Base-by-base conservation (phyloP, 2,888 invertebrate genomes). In the Drepanosiphum platanoidis region DNA sequence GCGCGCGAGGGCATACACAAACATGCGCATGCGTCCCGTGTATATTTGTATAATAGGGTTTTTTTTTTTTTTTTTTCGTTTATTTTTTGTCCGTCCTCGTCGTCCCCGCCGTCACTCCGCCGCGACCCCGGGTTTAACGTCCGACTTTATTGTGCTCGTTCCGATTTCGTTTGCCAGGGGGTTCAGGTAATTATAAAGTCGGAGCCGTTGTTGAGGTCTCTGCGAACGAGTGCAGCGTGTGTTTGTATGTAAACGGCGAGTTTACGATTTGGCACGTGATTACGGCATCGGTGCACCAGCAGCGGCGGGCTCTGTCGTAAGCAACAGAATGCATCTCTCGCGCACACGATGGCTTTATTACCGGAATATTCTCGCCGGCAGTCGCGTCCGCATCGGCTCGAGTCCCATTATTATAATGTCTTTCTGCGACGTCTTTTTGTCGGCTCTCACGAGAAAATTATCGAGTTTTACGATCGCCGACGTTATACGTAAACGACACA, bases 201-300 rank as follows among this genome's bases (percentile, higher is more conserved):
- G 27, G 72, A 72, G 39, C 61, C 36, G 27, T 30, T 30, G 52
- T 70, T 58, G 9, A 36, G 27, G 52, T 39, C 39, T 72, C n/a
- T 8, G 39, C 18, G 22, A 36, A 13, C n/a, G 34, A 61, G 22
- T 11, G 34, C 11, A n/a, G 13, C n/a, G 27, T 27, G n/a, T 36
- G 52, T 52, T 27, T 61, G 36, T 70, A 32, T 58, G 18, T 32
- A 72, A 68, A 61, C 18, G 82, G 30, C n/a, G 64, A 72, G 72
- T 82, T 82, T 82, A 82, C 72, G 82, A 82, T 82, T 82, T 82
- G 42, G 82, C 72, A 52, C 61, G 61, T 42, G 71, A 72, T 82
- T 82, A 39, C 58, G 36, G 30, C 27, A 30, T 7, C 42, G 64
- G 61, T 64, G 18, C 32, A 34, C 61, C 7, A 3, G 52, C 61